phyloP scores from a whole-genome alignment of 2,113 vertebrate genomes.

The Martes martes region DNA sequence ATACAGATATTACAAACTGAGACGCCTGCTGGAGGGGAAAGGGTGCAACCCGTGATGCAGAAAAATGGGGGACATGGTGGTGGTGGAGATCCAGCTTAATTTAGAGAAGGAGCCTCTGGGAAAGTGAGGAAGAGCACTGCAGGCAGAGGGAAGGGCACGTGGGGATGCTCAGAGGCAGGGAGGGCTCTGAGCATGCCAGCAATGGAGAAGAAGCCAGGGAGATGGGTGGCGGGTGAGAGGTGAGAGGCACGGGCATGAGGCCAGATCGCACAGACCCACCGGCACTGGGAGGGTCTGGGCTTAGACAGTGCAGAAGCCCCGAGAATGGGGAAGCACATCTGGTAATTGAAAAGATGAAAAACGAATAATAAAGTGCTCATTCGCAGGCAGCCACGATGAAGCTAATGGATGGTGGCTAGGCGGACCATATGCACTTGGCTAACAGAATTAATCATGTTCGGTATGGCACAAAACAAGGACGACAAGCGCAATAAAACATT shows the following conservation, averaged over 20 bases:
- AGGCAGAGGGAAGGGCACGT: not conserved
- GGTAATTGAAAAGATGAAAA: conserved; percentile 82
- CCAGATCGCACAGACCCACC: not conserved
- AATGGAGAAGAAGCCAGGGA: rapidly evolving
- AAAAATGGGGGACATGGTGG: rapidly evolving
- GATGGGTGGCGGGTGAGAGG: rapidly evolving
- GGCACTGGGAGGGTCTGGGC: not conserved
- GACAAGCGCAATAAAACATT: conserved; percentile 78
- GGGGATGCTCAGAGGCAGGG: not conserved
- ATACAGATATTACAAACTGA: not conserved
- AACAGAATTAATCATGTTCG: conserved; percentile 78
- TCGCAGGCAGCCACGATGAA: conserved; percentile 77
- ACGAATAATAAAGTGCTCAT: conserved; percentile 80
- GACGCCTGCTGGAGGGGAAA: rapidly evolving
- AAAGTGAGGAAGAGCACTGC: not conserved
- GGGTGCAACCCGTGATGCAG: not conserved
- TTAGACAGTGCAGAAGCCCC: conserved; percentile 61
- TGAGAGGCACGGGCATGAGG: not conserved
- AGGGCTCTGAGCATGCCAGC: not conserved
- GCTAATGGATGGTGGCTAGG: conserved; percentile 81
- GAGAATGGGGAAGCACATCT: conserved; percentile 77
- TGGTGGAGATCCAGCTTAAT: not conserved
- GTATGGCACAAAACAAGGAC: conserved; percentile 67
- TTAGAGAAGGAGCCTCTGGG: not conserved
- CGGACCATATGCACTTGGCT: conserved; percentile 81